Evolutionary conservation across 92 coral and sea anemone genomes (phyloP), one percentile per base, ranked within the genome.

Genomic region (Nematostella vectensis): DNA sequence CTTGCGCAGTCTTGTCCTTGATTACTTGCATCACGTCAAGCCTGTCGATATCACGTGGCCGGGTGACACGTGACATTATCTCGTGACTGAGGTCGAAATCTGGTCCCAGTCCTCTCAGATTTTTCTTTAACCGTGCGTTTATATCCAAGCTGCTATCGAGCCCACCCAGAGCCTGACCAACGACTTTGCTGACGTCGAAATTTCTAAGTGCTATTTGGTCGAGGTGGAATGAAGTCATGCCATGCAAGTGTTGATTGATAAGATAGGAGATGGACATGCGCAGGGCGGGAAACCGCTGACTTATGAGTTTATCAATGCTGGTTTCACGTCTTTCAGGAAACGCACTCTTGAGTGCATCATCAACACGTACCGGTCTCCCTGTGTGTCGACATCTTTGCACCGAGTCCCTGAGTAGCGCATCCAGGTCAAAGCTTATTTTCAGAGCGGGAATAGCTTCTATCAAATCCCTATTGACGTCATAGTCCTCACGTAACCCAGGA

Each of bases 301-400:
- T 65, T 11, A 65, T 57, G 10, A 65, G 61, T 15, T 44, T 65
- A 36, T 65, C 71, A 17, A 65, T 29, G 36, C 54, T 54, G 19
- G 12, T 30, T 1, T 27, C 43, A 26, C 24, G 1, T 20, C 55
- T 27, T 15, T 22, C 45, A 3, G 71, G 71, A 22, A 29, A 27
- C 13, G 26, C 13, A 1, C 21, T 40, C 22, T 26, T 44, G 22
- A 65, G 55, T 10, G 37, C 54, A 4, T 54, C 43, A 23, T 27
- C 54, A 43, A 65, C 18, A 53, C 19, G 19, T 26, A 65, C 30
- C 1, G 30, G 38, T 11, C 11, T 42, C 43, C 54, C 54, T 10
- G 11, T 22, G 27, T 48, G 38, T 29, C 26, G 26, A 3, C 28
- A 36, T 30, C 51, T 42, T 3, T 15, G 4, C 12, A 65, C 50